These are phyloP conservation scores for Chrysochloris asiatica DNA, from an alignment of 2,113 vertebrate genomes.

Conservation along the genomic window DNA sequence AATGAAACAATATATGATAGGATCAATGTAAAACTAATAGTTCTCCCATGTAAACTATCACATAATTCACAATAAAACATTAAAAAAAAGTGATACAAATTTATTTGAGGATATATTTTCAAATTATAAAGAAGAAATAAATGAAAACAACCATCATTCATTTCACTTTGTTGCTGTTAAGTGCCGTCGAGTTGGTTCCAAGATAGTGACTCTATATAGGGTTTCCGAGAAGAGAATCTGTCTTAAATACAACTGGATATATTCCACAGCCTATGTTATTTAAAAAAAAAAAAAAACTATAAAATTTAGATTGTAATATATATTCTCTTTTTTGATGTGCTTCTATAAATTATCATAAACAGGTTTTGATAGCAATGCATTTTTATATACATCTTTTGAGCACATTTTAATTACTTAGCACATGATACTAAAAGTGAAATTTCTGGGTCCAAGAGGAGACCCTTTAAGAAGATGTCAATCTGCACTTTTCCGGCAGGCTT, in stretches of 20 bases:
- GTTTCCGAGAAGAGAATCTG: neutral
- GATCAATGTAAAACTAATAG: too few relatives aligned
- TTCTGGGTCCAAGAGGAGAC: neutral
- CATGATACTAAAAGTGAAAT: neutral
- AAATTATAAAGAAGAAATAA: conserved; percentile 8
- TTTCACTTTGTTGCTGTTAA: neutral
- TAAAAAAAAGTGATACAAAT: neutral
- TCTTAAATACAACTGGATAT: neutral
- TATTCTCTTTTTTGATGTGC: too few relatives aligned
- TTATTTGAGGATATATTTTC: neutral
- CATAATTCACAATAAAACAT: too few relatives aligned
- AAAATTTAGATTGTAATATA: neutral
- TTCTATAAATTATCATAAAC: neutral
- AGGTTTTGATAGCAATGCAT: neutral
- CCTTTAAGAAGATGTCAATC: neutral
- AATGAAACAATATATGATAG: too few relatives aligned
- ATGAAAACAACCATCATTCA: neutral
- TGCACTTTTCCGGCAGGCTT: neutral
- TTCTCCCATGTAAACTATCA: too few relatives aligned
- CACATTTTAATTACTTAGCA: neutral
- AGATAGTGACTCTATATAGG: too few relatives aligned
- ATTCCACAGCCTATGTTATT: neutral
- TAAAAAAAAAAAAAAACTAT: too few relatives aligned
- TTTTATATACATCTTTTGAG: neutral
- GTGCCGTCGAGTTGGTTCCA: too few relatives aligned